These are phyloP conservation scores for Cynodonichthys magdalenae DNA, from an alignment of 2,797 vertebrate species.

Conservation along the genomic window DNA sequence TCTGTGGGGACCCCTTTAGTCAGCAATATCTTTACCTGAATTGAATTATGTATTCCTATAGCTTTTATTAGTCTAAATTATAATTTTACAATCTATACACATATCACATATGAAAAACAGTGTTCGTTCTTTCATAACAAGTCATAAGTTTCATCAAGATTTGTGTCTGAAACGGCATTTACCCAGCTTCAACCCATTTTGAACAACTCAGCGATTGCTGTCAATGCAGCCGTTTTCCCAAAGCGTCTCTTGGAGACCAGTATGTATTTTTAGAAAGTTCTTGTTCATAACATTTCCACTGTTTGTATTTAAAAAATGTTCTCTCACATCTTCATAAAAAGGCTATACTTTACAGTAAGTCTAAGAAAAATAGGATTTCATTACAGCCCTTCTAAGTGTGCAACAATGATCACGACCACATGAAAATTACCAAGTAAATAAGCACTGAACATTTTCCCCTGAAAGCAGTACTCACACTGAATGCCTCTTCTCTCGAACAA, in stretches of 20 bases:
- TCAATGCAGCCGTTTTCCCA: not conserved
- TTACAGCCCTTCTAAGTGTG: slow-evolving; percentile 16
- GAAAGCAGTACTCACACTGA: slow-evolving; percentile 17
- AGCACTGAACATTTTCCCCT: slow-evolving; percentile 24
- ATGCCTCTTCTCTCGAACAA: slow-evolving; percentile 15
- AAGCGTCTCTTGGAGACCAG: not conserved
- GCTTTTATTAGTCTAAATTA: too few relatives aligned
- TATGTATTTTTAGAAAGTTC: not conserved
- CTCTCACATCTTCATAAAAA: too few relatives aligned
- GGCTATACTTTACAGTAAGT: not conserved
- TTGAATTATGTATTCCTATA: too few relatives aligned
- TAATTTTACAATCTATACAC: too few relatives aligned
- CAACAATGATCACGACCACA: slow-evolving; percentile 34
- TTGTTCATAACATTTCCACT: too few relatives aligned
- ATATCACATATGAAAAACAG: too few relatives aligned
- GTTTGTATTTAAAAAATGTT: too few relatives aligned
- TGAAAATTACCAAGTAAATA: slow-evolving; percentile 7
- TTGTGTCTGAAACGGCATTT: not conserved
- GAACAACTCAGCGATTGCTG: not conserved
- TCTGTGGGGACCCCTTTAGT: too few relatives aligned
- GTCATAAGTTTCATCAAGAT: not conserved
- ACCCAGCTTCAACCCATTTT: not conserved
- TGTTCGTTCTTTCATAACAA: not conserved
- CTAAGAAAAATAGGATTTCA: slow-evolving; percentile 7
- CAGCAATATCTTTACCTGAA: too few relatives aligned